Evolutionary conservation across 2,797 vertebrate species (phyloP), one percentile per base, ranked within the genome.

Genomic region (Tiaroga cobitis): DNA sequence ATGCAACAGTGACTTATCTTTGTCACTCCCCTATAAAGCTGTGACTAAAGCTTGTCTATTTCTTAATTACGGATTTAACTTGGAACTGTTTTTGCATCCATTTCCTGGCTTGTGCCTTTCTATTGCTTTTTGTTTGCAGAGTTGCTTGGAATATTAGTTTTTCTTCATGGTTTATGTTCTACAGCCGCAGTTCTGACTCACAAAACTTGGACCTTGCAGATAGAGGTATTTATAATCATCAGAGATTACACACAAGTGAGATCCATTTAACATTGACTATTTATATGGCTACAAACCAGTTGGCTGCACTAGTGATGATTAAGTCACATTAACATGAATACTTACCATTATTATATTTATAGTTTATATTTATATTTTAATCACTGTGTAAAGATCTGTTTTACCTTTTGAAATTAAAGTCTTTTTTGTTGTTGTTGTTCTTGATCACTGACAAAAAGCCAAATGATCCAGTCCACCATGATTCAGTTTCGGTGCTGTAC

Each of bases 31-130:
- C 51, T 54, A 59, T 77, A 61, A 59, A 56, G 51, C 51, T 77
- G 21, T 16, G 32, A n/a, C 51, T 77, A 39, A 59, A 26, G 7
- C 54, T 59, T 6, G 8, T 77, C 51, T 34, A 26, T 77, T 78
- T 61, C 75, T 41, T 61, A 78, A 78, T 61, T 26, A 29, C 39
- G 32, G 6, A 29, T 65, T 79, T 65, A 41, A 78, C 54, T 26
- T 41, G 11, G 24, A 73, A 19, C n/a, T 29, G 1, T 24, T 43
- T 13, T 72, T 74, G 11, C 11, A 32, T 80, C 41, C 41, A 67
- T 80, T 65, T 67, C 43, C 21, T 68, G 41, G 63, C 78, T 37
- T 67, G n/a, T 80, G 26, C 76, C 51, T 61, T 61, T 56, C 6
- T 56, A 37, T 37, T 37, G n/a, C 49, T 56, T 34, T 56, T 26